Conservation (phyloP, 2,888 invertebrate genomes). For the Panopea generosa region DNA sequence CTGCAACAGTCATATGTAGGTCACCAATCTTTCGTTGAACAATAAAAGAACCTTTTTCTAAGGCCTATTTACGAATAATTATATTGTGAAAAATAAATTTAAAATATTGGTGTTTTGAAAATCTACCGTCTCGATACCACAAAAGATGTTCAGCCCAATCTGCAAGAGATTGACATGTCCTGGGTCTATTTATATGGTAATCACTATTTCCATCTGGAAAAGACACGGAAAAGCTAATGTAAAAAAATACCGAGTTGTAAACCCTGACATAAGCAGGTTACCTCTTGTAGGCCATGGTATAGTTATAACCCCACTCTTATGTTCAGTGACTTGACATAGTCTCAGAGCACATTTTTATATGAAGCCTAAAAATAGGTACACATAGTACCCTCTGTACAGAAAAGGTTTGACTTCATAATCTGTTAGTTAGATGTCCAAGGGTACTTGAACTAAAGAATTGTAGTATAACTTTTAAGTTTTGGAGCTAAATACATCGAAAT, state of each 20-base stretch:
- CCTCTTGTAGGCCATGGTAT: conserved; percentile 14
- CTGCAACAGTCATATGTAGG: conserved; percentile 46
- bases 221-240: no score
- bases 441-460: no score
- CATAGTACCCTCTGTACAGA: no score
- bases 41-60: conserved; percentile 56
- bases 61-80: conserved; percentile 56
- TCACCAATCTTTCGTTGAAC: conserved; percentile 63
- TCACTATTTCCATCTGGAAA: conserved; percentile 53
- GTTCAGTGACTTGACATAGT: no score
- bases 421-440: no score
- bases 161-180: conserved; percentile 45
- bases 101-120: conserved; percentile 57
- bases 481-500: no score
- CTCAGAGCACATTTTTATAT: no score
- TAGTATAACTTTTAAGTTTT: no score
- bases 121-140: conserved; percentile 55
- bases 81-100: conserved; percentile 65
- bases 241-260: not conserved
- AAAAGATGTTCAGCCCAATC: conserved; percentile 56
- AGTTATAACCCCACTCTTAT: not conserved
- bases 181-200: conserved; percentile 55
- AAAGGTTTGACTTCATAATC: no score
- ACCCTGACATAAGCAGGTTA: conserved; percentile 13
- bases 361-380: no score